Evolutionary conservation across 2,888 invertebrate genomes (phyloP).

Genomic region (Yponomeuta evonymella): DNA sequence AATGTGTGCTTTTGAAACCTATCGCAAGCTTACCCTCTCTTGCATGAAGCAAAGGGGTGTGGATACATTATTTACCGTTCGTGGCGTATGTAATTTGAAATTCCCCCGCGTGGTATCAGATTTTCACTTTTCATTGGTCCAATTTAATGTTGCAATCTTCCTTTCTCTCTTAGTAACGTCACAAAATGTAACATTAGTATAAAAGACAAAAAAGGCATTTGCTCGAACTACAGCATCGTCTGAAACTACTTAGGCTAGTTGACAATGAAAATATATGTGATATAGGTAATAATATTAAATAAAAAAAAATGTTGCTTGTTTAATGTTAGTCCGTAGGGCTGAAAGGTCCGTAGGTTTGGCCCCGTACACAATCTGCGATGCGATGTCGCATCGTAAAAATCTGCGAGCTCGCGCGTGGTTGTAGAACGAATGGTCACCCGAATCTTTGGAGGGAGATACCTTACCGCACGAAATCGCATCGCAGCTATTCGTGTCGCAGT

Average conservation of each 20-base stretch:
- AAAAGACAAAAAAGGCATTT: slow-evolving; percentile 45
- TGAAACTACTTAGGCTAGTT: slow-evolving; percentile 36
- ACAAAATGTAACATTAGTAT: slow-evolving; percentile 22
- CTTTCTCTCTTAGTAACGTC: slow-evolving; percentile 4
- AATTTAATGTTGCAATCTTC: background rate
- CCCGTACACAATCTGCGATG: too few species aligned
- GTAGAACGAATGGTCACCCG: too few species aligned
- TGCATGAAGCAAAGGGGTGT: background rate
- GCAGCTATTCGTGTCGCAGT: too few species aligned
- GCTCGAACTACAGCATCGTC: slow-evolving; percentile 39
- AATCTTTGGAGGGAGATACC: too few species aligned
- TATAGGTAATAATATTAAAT: slow-evolving; percentile 45
- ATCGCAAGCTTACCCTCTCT: background rate
- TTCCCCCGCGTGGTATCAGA: background rate
- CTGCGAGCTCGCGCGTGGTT: too few species aligned
- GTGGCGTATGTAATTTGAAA: background rate
- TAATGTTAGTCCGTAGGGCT: slow-evolving; percentile 4
- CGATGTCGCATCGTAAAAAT: too few species aligned
- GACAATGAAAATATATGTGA: slow-evolving; percentile 47
- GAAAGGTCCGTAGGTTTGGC: background rate
- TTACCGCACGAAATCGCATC: too few species aligned
- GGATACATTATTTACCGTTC: background rate
- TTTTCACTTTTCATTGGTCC: background rate
- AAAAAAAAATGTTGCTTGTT: slow-evolving; percentile 53
- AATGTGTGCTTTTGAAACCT: background rate